Base-by-base conservation (phyloP, 2,888 invertebrate species). In the Zeuzera pyrina region DNA sequence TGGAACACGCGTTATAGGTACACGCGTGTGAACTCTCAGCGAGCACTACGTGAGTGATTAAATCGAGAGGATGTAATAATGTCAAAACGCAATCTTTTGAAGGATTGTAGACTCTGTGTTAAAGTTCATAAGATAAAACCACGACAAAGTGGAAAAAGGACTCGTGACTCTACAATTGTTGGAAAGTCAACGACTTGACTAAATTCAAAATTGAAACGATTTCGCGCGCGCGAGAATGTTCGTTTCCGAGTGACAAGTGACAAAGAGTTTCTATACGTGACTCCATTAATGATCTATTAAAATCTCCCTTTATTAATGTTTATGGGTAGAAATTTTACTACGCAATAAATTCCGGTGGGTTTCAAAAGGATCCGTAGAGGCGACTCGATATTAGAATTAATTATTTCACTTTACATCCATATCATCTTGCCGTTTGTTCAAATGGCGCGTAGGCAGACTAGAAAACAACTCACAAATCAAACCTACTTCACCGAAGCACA, bases 401-500 rank as follows among this genome's bases (percentile, higher is more conserved):
- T n/a, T n/a, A n/a, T n/a, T n/a, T n/a, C n/a, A n/a, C n/a, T n/a
- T n/a, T n/a, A n/a, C n/a, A n/a, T n/a, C n/a, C n/a, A n/a, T n/a
- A n/a, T n/a, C n/a, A n/a, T n/a, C n/a, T n/a, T n/a, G n/a, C n/a
- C n/a, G n/a, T n/a, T n/a, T n/a, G n/a, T n/a, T n/a, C n/a, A n/a
- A n/a, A n/a, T n/a, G n/a, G 7, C 12, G 61, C 65, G 65, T 61
- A 56, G 66, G 67, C 49, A 52, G 64, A 43, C 42, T n/a, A n/a
- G n/a, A n/a, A n/a, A n/a, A n/a, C n/a, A n/a, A n/a, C 50, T 39
- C 53, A 52, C 66, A 72, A 70, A 72, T 68, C 64, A 67, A 67
- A 60, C 56, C 59, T 54, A 69, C 61, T 70, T 61, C 53, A 57
- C 43, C 45, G 49, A 55, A 53, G 50, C 55, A 62, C 53, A 52